These are phyloP conservation scores for Anagrus nilaparvatae DNA, from an alignment of 1,140 invertebrate genomes.

Conservation along the genomic window DNA sequence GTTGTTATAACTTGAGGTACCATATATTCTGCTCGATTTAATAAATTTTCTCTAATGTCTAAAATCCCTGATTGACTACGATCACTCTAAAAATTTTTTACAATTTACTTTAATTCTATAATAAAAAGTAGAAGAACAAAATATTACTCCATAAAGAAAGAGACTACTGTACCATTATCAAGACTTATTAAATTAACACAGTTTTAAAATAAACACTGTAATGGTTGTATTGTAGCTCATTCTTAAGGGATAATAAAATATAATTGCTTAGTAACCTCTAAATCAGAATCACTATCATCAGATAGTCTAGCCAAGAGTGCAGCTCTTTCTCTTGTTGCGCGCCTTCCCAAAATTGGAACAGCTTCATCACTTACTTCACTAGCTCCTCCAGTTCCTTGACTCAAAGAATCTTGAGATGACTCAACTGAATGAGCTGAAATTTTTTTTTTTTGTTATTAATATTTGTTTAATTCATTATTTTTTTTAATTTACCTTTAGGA, in stretches of 20 bases:
- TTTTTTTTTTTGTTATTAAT: background rate
- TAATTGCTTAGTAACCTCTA: too few relatives aligned
- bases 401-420: constrained; percentile 43
- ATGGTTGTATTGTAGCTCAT: too few relatives aligned
- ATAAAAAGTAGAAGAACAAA: too few relatives aligned
- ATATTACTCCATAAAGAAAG: too few relatives aligned
- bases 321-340: constrained; percentile 48
- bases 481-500: too few relatives aligned
- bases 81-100: constrained; percentile 41
- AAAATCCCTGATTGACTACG: constrained; percentile 53
- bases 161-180: too few relatives aligned
- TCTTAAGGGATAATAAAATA: too few relatives aligned
- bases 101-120: too few relatives aligned
- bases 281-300: constrained; percentile 46
- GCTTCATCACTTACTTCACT: constrained; percentile 57
- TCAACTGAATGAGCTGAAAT: constrained; percentile 37
- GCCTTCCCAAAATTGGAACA: constrained; percentile 48
- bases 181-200: too few relatives aligned
- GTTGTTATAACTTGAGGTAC: constrained; percentile 51
- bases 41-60: constrained; percentile 59
- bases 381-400: constrained; percentile 41
- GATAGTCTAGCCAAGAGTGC: constrained; percentile 32
- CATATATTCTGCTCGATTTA: constrained; percentile 60
- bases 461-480: too few relatives aligned
- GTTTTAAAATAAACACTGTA: too few relatives aligned